These are phyloP conservation scores for Neuroscelio doddi DNA, from an alignment of 2,888 invertebrate species.

Conservation along the genomic window DNA sequence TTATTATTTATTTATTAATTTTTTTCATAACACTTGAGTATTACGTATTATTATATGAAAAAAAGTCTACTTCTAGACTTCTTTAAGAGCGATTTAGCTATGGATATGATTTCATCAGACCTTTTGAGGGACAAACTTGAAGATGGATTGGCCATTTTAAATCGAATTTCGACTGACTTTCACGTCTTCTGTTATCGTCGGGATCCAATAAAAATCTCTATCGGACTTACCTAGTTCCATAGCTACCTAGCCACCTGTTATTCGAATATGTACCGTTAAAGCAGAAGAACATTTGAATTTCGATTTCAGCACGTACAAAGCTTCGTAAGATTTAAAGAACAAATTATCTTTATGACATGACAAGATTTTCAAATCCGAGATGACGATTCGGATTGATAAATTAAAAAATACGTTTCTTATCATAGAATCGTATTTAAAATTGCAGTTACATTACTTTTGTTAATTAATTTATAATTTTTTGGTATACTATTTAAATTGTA, in stretches of 20 bases:
- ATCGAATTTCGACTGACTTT: conserved; percentile 5
- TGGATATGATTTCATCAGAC: conserved; percentile 1
- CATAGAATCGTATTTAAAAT: too few relatives aligned
- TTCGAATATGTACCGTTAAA: not conserved
- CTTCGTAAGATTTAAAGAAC: not conserved
- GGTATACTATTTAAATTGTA: too few relatives aligned
- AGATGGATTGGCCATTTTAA: conserved; percentile 9
- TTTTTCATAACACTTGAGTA: too few relatives aligned
- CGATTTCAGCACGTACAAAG: conserved; percentile 1
- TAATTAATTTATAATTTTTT: too few relatives aligned
- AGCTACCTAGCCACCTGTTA: conserved; percentile 3
- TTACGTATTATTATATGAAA: too few relatives aligned
- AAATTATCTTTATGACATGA: not conserved
- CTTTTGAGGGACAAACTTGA: not conserved
- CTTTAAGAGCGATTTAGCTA: not conserved
- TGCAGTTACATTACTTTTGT: too few relatives aligned
- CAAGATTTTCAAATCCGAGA: too few relatives aligned
- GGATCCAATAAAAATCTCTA: conserved; percentile 3
- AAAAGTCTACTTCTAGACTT: not conserved
- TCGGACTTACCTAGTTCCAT: not conserved
- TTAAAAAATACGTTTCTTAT: too few relatives aligned
- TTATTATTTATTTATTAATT: too few relatives aligned
- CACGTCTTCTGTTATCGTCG: not conserved
- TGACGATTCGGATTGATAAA: too few relatives aligned
- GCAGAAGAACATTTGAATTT: conserved; percentile 1